Evolutionary conservation across 2,113 vertebrate genomes (phyloP), one percentile per base, ranked within the genome.

Genomic region (Pygoscelis antarcticus): DNA sequence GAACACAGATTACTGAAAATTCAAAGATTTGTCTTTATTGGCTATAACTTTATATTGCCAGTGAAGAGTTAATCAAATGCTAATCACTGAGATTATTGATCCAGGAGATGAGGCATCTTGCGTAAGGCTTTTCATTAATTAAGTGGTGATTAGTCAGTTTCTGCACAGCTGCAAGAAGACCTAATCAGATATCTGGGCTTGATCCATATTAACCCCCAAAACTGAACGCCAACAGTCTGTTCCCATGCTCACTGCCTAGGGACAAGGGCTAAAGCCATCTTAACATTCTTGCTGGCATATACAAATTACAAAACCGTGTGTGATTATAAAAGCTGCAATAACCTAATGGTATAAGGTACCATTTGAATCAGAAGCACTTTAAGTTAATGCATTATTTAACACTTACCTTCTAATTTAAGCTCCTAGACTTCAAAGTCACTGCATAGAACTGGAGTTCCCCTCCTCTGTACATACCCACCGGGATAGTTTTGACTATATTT

Each of bases 371-470:
- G 61, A 84, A 94, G 81, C 78, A 94, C 68, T 95, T 93, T 62
- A 80, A 81, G 55, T 10, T 89, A 65, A 85, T 72, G 64, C 9
- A 83, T 95, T 91, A 90, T 94, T 94, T 93, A 96, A 87, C 25
- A 77, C 62, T 62, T 54, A 86, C 78, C 34, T 92, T 90, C 92
- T 86, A 85, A 94, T 85, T 91, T 96, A 95, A 83, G 84, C 72
- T 87, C 77, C 23, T 36, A 77, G 70, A 77, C 66, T 94, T 88
- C 40, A 90, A 90, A 96, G 84, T 69, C 83, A 79, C 40, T 42
- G 86, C 40, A 83, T 2, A 49, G 84, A 68, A 72, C 40, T 51
- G 57, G 61, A 96, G 70, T 54, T 84, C 11, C 54, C 74, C 54
- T 87, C 65, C 84, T 77, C 85, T 57, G n/a, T 10, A 87, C n/a